These are phyloP conservation scores for Onthophagus taurus DNA, from an alignment of 1,140 invertebrate species.

Conservation along the genomic window DNA sequence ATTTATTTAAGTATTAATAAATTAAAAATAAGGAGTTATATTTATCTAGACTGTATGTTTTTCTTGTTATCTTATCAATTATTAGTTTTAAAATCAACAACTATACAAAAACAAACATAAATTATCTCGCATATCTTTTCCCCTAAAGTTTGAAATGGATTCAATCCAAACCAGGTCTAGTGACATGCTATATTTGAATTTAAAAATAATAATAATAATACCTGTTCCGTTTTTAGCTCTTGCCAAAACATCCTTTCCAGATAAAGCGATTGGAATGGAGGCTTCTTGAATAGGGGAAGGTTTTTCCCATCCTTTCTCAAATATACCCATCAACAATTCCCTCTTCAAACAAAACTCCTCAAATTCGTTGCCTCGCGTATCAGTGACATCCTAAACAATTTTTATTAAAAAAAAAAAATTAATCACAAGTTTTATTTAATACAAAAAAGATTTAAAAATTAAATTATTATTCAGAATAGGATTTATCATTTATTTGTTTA, in stretches of 20 bases:
- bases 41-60: background rate
- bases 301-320: slow-evolving; percentile 99
- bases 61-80: background rate
- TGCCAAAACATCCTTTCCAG: slow-evolving; percentile 95
- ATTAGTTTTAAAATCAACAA: background rate
- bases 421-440: background rate
- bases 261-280: slow-evolving; percentile 95
- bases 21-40: too few relatives aligned
- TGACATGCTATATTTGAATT: too few relatives aligned
- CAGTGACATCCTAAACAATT: slow-evolving; percentile 84
- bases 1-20: slow-evolving; percentile 4
- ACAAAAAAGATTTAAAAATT: background rate
- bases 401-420: slow-evolving; percentile 4
- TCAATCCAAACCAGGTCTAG: background rate
- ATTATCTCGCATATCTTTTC: background rate
- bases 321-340: slow-evolving; percentile 98
- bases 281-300: slow-evolving; percentile 99
- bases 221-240: slow-evolving; percentile 98
- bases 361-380: slow-evolving; percentile 98
- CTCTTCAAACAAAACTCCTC: slow-evolving; percentile 98
- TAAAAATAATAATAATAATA: too few relatives aligned
- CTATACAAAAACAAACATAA: background rate
- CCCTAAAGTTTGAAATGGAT: background rate
- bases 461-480: slow-evolving; percentile 21
- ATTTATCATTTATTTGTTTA: slow-evolving; percentile 29